Base-by-base conservation (phyloP, 2,888 invertebrate genomes). In the Agrotis ipsilon region DNA sequence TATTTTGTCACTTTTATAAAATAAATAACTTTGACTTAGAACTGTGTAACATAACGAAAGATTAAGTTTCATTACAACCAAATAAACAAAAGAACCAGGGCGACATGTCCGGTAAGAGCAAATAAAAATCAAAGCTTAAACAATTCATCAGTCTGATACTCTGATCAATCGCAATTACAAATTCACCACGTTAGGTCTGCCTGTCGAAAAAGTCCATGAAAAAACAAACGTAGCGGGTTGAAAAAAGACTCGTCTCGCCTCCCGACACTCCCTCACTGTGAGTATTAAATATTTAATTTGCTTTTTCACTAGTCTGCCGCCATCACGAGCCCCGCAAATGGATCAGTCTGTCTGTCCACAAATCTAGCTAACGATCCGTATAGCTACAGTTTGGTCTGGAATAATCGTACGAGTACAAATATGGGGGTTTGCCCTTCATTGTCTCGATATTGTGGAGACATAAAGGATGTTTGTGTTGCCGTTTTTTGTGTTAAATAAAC, bases 241-340 rank as follows among this genome's bases (percentile, higher is more conserved):
- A 75, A 79, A 87, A 85, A 78, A 76, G 69, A 75, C 83, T 82
- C 73, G 82, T 80, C 81, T 85, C 83, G 80, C 83, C 68, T 70
- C 82, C 80, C 85, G 79, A 83, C 85, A 74, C 86, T 75, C 89
- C 88, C 88, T 87, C 87, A 75, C 79, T 81, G 87, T 83, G 88
- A 78, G 72, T 77, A 68, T 80, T 92, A 88, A 93, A 94, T 93
- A 92, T 92, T 94, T 93, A 91, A 93, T 93, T 88, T 88, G 78
- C 73, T 81, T 78, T 81, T 80, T 72, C 82, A 72, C 81, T 74
- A 81, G 83, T 81, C 82, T 78, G 78, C 84, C 85, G 80, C 83
- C 82, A 61, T 39, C 63, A 45, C 61, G 77, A 80, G 72, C 81
- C 76, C 77, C 78, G 82, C 86, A 87, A 89, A 91, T 89, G 90